phyloP scores from a whole-genome alignment of 1,140 invertebrate species.

The Habropoda laboriosa region DNA sequence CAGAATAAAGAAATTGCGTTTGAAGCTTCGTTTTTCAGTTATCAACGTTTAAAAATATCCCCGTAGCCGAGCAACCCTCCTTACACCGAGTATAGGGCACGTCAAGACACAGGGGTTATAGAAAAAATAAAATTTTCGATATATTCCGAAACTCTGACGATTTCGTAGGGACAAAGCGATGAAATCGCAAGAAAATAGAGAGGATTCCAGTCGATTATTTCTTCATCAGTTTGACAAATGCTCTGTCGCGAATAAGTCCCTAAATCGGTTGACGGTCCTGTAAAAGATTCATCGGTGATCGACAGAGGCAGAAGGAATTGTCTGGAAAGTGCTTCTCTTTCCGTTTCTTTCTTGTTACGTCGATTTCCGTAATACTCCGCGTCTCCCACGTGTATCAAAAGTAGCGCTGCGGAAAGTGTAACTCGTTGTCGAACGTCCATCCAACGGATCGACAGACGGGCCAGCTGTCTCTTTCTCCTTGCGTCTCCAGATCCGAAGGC shows the following conservation, averaged over 20 bases:
- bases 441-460: conserved; percentile 72
- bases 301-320: neutral
- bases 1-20: no score
- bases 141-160: no score
- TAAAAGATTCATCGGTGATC: conserved; percentile 42
- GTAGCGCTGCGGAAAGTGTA: conserved; percentile 72
- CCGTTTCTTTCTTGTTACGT: conserved; percentile 41
- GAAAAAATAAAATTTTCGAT: neutral
- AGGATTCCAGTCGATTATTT: neutral
- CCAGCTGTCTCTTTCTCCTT: neutral
- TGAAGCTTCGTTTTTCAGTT: no score
- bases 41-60: no score
- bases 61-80: no score
- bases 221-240: neutral
- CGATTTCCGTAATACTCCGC: conserved; percentile 57
- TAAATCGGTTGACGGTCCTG: conserved; percentile 10
- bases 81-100: no score
- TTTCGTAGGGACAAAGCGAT: no score
- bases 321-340: neutral
- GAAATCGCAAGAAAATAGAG: no score
- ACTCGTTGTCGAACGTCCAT: conserved; percentile 77
- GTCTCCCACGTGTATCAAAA: conserved; percentile 74
- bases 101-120: neutral
- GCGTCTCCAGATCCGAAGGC: conserved; percentile 23
- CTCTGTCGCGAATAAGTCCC: neutral